These are phyloP conservation scores for Galeopsomyia nigrocyanea DNA, from an alignment of 2,888 invertebrate species.

Conservation along the genomic window DNA sequence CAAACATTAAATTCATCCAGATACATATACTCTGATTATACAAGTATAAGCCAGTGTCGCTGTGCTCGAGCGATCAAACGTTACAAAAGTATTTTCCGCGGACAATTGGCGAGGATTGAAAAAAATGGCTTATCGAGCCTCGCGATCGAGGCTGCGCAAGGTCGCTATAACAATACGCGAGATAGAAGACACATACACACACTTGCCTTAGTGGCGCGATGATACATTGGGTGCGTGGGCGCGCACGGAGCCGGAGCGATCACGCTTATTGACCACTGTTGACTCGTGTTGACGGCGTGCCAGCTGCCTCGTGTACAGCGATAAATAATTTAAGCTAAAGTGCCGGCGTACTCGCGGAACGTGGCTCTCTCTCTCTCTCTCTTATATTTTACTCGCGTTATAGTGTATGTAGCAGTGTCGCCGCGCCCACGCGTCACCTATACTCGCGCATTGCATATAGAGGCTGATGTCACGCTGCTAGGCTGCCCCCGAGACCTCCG, in stretches of 20 bases:
- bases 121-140: constrained; percentile 16
- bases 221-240: constrained; percentile 60
- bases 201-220: constrained; percentile 37
- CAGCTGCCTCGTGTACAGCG: constrained; percentile 63
- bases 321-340: constrained; percentile 65
- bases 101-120: constrained; percentile 11
- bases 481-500: too few species aligned
- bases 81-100: constrained; percentile 5
- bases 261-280: constrained; percentile 68
- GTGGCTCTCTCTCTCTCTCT: constrained; percentile 43
- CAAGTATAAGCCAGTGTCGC: neutral
- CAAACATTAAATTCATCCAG: constrained; percentile 40
- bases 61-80: neutral
- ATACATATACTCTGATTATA: too few species aligned
- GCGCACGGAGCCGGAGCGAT: constrained; percentile 63
- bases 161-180: neutral
- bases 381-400: too few species aligned
- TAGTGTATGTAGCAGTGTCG: too few species aligned
- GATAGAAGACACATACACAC: neutral
- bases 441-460: too few species aligned
- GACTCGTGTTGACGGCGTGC: constrained; percentile 68
- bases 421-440: too few species aligned
- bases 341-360: constrained; percentile 60
- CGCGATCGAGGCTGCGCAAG: constrained; percentile 15
- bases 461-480: too few species aligned